Evolutionary conservation across 1,140 invertebrate species (phyloP), one percentile per base, ranked within the genome.

Genomic region (Sycophila sp.): DNA sequence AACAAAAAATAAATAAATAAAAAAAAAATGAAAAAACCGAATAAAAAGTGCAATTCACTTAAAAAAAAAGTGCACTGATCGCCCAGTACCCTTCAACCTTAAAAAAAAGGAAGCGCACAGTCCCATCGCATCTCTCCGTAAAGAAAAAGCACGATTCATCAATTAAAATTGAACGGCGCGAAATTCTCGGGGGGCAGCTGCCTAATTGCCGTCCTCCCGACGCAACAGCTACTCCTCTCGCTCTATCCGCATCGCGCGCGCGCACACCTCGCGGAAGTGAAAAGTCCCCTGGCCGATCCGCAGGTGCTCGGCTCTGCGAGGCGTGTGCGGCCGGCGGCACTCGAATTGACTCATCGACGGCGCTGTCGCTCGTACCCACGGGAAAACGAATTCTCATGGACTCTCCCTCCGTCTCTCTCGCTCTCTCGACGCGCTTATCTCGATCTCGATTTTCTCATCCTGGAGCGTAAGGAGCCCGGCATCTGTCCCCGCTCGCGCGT

Each of bases 321-420:
- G 42, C 65, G 58, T 53, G 65, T 58, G 65, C 34, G 17, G 26
- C 7, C 13, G 4, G 6, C 3, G 22, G 24, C 11, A 5, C 28
- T 40, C 36, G 17, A 59, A 59, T 59, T 42, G 56, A 59, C 56
- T 56, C 64, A 22, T 59, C 56, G 34, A 59, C 56, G 56, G 19
- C 22, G 47, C 47, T 28, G 36, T n/a, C 28, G 53, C 22, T 49
- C 24, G n/a, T 22, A 8, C 47, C 11, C 4, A 19, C 5, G 26
- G 26, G 42, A 40, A 40, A 42, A 10, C 32, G 51, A 32, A 66
- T 66, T 66, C 64, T 66, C 64, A 66, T 66, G 45, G 7, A 2
- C 17, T 15, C 11, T 13, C 17, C 56, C 8, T 22, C 47, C 6
- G 17, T 15, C 17, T 45, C 60, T 49, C 19, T n/a, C 30, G 55